Evolutionary conservation across 2,888 invertebrate genomes (phyloP).

Genomic region (Dryococelus australis): DNA sequence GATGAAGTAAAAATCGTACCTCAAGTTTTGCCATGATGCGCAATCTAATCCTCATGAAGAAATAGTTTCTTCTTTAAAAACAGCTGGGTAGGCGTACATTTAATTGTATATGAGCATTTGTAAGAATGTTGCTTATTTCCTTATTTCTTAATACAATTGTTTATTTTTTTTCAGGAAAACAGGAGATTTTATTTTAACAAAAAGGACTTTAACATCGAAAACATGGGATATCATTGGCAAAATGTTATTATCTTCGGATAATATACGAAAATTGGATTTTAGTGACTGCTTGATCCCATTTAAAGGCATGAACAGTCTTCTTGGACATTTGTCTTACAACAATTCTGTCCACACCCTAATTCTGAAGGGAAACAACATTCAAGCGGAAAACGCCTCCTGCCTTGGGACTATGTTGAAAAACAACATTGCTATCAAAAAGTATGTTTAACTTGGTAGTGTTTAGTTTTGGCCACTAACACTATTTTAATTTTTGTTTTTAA

Average conservation of each 20-base stretch:
- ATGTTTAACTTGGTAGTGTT: conserved; percentile 40
- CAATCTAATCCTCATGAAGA: conserved; percentile 36
- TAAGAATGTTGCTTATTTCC: neutral
- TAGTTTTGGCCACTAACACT: too few relatives aligned
- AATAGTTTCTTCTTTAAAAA: conserved; percentile 33
- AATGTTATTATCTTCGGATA: conserved; percentile 55
- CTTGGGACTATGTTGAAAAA: conserved; percentile 55
- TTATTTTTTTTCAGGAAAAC: conserved; percentile 48
- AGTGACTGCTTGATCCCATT: conserved; percentile 57
- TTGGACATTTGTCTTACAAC: conserved; percentile 56
- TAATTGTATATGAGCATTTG: conserved; percentile 11
- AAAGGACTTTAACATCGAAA: conserved; percentile 53
- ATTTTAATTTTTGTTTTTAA: too few relatives aligned
- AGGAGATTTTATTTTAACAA: conserved; percentile 52
- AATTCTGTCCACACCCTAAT: conserved; percentile 55
- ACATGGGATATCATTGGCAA: conserved; percentile 56
- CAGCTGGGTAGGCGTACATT: conserved; percentile 33
- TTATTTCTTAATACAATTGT: neutral
- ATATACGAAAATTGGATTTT: conserved; percentile 55
- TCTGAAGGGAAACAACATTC: conserved; percentile 57
- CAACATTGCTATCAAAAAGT: conserved; percentile 54
- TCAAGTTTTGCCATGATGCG: conserved; percentile 33
- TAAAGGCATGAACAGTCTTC: conserved; percentile 54
- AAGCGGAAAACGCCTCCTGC: conserved; percentile 52
- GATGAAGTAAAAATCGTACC: conserved; percentile 31